Base-by-base conservation (phyloP, 2,888 invertebrate genomes). In the Drosophila differens region DNA sequence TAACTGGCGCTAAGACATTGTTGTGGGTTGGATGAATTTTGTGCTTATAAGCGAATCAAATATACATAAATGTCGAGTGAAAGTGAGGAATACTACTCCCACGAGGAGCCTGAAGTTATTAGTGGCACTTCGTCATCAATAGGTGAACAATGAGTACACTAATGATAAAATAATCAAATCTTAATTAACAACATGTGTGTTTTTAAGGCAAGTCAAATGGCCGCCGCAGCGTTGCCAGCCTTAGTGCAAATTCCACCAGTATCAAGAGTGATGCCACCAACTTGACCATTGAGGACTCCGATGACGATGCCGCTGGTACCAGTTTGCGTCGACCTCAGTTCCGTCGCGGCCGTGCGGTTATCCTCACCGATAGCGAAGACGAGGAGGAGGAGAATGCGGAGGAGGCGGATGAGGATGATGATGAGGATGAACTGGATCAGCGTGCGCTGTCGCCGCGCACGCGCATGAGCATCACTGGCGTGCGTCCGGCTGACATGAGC, bases 401-500 rank as follows among this genome's bases (percentile, higher is more conserved):
- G 35, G 35, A 5, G 5, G 14, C 14, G 35, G 35, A 35, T 35
- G 14, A 14, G 2, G 33, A 35, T 35, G 14, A 35, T 35, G 35
- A 35, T 0, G 85, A 92, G 1, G 83, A 91, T 10, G 83, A 90
- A 49, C 30, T 89, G 30, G 93, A 93, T 30, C 63, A 70, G 3
- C 83, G 83, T 0, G 90, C 87, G 0, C 55, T 92, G 0, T 93
- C 93, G 0, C 93, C 93, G 19, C 80, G 91, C 54, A 93, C 93
- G 0, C 86, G 93, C 0, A 92, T 92, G 92, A 93, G 93, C 53
- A 93, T 93, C 3, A 93, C 93, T 0, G 93, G 93, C 0, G 72
- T 92, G n/a, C 87, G 92, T 4, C 93, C 92, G 0, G 60, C 73
- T 3, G 92, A 93, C 54, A 65, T 92, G 0, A 79, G 84, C 44